Conservation (phyloP, 2,113 vertebrate genomes). For the Semicossyphus pulcher region DNA sequence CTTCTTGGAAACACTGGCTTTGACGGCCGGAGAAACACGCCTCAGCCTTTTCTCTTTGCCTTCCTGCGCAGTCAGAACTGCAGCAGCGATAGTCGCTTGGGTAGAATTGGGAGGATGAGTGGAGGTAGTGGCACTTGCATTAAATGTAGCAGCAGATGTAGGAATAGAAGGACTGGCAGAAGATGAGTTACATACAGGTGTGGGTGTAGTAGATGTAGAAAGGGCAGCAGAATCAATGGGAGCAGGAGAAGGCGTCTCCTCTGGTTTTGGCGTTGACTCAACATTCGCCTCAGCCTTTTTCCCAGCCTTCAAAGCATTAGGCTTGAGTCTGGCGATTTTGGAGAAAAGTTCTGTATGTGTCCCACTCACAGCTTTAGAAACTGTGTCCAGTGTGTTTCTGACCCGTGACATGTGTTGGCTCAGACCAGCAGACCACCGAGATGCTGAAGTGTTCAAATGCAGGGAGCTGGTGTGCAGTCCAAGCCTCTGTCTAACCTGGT, state of each 20-base stretch:
- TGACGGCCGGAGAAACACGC: constrained; percentile 41
- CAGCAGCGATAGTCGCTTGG: neutral
- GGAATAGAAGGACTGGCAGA: constrained; percentile 10
- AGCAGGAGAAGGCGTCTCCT: constrained; percentile 54
- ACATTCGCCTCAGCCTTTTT: constrained; percentile 72
- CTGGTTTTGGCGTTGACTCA: constrained; percentile 62
- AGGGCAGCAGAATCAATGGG: constrained; percentile 1
- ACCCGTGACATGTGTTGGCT: constrained; percentile 91
- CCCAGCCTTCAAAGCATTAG: constrained; percentile 73
- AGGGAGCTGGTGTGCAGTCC: constrained; percentile 82
- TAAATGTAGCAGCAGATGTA: constrained; percentile 26
- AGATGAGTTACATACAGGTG: constrained; percentile 8
- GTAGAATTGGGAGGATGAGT: constrained; percentile 19
- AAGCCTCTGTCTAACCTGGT: constrained; percentile 63
- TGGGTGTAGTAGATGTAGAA: constrained; percentile 35
- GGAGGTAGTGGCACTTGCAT: constrained; percentile 41
- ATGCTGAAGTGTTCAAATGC: constrained; percentile 86
- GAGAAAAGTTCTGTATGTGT: constrained; percentile 90
- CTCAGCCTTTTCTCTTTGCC: constrained; percentile 70
- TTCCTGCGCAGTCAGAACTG: constrained; percentile 19
- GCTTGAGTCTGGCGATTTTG: constrained; percentile 88
- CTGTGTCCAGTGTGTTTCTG: constrained; percentile 90
- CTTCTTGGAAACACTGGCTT: constrained; percentile 52
- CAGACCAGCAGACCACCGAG: constrained; percentile 85
- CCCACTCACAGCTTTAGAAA: constrained; percentile 92